Evolutionary conservation across 2,888 invertebrate species (phyloP), one percentile per base, ranked within the genome.

Genomic region (Apoderus coryli): DNA sequence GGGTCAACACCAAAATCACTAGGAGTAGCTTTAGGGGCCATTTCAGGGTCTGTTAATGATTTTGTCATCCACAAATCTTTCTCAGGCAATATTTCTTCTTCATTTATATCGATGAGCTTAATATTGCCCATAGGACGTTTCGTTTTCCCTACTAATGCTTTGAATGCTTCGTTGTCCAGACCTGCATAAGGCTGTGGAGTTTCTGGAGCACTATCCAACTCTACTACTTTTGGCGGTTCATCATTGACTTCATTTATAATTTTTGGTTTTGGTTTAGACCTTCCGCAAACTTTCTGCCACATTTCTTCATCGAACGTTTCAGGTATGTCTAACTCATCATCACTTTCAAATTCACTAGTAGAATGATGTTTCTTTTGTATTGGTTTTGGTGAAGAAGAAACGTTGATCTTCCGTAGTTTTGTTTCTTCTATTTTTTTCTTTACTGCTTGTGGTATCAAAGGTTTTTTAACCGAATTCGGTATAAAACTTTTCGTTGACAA

Each of bases 51-150:
- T 11, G 80, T 76, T 22, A 85, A 56, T 0, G 81, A 77, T 45
- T 84, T 85, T 3, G 79, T 69, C 48, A 88, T 57, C 78, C 84
- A 84, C 49, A 82, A 72, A 9, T 76, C 69, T n/a, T 76, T 73
- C 37, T 84, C 78, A 0, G 78, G 77, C 40, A 84, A 58, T 1
- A 86, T 76, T 25, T 49, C 44, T 47, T 85, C 78, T 41, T 76
- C 72, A 26, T 84, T 81, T 38, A 77, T 76, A 48, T 90, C 84
- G 10, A 89, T 77, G 31, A 90, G 68, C 47, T 84, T 72, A 28
- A 76, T 69, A 30, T 71, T 69, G 43, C 73, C 70, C 16, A 69
- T 63, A 36, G 64, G 65, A 44, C 76, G 72, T 2, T 69, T 71
- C 15, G 66, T 64, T 11, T 69, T 56, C 1, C 84, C 84, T 39